Percentiles rank a stretch among this genome's conserved stretches.
Conservation (phyloP, 2,888 invertebrate species). For the Drosophila pegasa region DNA sequence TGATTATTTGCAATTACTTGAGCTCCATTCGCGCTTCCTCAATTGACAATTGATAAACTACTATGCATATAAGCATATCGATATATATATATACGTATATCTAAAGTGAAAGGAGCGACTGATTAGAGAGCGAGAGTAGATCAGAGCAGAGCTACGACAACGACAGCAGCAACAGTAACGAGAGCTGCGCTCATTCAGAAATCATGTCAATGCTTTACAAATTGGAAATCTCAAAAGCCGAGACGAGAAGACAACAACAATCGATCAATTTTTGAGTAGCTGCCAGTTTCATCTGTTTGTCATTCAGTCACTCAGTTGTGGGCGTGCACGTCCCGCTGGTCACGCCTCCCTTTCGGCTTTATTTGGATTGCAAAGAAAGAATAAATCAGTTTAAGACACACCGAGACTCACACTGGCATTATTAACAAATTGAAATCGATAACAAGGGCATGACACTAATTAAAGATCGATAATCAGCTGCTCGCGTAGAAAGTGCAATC, state of each 20-base stretch:
- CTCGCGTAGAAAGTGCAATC: slow-evolving; percentile 38
- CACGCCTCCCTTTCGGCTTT: neutral
- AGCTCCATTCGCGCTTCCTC: slow-evolving; percentile 66
- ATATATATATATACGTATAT: slow-evolving; percentile 4
- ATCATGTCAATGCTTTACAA: slow-evolving; percentile 67
- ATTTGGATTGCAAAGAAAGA: slow-evolving; percentile 1
- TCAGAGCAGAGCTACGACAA: slow-evolving; percentile 21
- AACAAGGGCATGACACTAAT: slow-evolving; percentile 34
- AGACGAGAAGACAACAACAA: slow-evolving; percentile 25
- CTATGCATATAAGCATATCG: neutral
- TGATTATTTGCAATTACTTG: slow-evolving; percentile 62
- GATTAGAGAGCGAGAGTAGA: slow-evolving; percentile 55
- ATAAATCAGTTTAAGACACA: slow-evolving; percentile 4
- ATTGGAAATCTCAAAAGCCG: slow-evolving; percentile 56
- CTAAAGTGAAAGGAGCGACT: slow-evolving; percentile 74
- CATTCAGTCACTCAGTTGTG: slow-evolving; percentile 9
- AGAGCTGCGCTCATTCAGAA: slow-evolving; percentile 30
- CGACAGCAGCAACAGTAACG: slow-evolving; percentile 2
- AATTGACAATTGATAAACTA: slow-evolving; percentile 66
- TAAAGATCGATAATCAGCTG: slow-evolving; percentile 10
- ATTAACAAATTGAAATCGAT: slow-evolving; percentile 46
- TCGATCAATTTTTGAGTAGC: slow-evolving; percentile 18
- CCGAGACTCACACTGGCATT: neutral
- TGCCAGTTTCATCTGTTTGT: slow-evolving; percentile 17
- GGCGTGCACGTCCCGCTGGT: slow-evolving; percentile 13